phyloP scores from a whole-genome alignment of 2,888 invertebrate species.

The Thera obeliscata region DNA sequence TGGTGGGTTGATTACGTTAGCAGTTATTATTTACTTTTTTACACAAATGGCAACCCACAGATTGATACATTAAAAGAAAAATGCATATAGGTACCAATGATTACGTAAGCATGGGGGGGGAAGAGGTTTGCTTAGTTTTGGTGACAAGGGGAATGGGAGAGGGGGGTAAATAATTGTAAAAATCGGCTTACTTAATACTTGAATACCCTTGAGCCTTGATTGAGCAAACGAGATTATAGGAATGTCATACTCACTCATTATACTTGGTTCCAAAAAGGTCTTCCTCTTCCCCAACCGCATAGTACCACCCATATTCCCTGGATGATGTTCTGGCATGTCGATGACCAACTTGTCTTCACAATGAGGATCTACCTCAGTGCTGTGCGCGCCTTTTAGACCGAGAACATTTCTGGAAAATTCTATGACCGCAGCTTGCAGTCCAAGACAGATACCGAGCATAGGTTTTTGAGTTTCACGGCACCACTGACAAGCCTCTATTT shows the following conservation, averaged over 20 bases:
- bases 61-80: no score
- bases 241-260: slow-evolving; percentile 84
- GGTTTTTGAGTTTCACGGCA: slow-evolving; percentile 95
- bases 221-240: no score
- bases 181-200: no score
- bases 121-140: no score
- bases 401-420: slow-evolving; percentile 96
- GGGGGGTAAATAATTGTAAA: no score
- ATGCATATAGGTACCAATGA: no score
- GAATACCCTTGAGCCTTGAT: no score
- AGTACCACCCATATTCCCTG: slow-evolving; percentile 97
- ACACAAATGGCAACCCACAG: no score
- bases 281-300: slow-evolving; percentile 98
- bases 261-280: slow-evolving; percentile 89
- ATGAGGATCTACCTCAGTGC: slow-evolving; percentile 92
- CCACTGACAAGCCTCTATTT: slow-evolving; percentile 96
- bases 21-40: no score
- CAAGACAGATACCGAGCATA: slow-evolving; percentile 98
- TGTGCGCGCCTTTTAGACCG: slow-evolving; percentile 90
- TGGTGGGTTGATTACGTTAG: no score
- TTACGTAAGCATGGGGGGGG: no score
- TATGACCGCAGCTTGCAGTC: slow-evolving; percentile 97
- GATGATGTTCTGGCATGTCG: slow-evolving; percentile 99
- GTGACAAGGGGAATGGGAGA: no score
- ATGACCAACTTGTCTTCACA: slow-evolving; percentile 93